Conservation (phyloP, 2,113 vertebrate species). For the Hippolais icterina region DNA sequence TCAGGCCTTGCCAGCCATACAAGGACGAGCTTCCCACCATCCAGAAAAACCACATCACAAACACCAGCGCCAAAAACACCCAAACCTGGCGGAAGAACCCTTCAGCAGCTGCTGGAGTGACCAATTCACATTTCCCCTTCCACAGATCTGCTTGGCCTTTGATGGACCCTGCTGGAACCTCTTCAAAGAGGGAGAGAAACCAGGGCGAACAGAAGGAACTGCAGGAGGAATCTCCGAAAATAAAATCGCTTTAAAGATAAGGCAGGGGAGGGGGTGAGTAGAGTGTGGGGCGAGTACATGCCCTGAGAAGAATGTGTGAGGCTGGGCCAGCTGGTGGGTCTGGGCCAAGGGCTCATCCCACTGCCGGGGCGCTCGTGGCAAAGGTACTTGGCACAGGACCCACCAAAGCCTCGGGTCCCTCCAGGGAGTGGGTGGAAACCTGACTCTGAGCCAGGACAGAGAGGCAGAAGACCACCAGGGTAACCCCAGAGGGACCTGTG, state of each 20-base stretch:
- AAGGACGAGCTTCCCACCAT: not conserved
- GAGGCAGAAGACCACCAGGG: not conserved
- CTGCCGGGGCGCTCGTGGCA: not conserved
- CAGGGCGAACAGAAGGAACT: conserved; percentile 36
- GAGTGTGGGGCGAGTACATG: not conserved
- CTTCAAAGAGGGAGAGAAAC: conserved; percentile 47
- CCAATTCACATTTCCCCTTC: conserved; percentile 4
- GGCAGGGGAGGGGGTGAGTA: conserved; percentile 47
- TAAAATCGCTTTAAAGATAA: conserved; percentile 59
- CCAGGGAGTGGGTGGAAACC: conserved; percentile 47
- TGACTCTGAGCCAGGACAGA: not conserved
- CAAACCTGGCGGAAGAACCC: not conserved
- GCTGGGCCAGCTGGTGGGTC: conserved; percentile 53
- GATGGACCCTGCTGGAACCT: conserved; percentile 54
- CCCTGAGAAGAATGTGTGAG: conserved; percentile 57
- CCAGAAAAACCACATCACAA: conserved; percentile 30
- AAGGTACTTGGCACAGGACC: conserved; percentile 42
- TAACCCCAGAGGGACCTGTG: not conserved
- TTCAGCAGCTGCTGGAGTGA: conserved; percentile 10
- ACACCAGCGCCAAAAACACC: not conserved
- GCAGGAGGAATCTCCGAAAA: conserved; percentile 58
- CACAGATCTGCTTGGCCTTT: not conserved
- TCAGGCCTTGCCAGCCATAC: not conserved
- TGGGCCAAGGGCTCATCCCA: conserved; percentile 9
- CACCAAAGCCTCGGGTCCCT: not conserved